Base-by-base conservation (phyloP, 2,888 invertebrate species). In the Nyleta sp. region DNA sequence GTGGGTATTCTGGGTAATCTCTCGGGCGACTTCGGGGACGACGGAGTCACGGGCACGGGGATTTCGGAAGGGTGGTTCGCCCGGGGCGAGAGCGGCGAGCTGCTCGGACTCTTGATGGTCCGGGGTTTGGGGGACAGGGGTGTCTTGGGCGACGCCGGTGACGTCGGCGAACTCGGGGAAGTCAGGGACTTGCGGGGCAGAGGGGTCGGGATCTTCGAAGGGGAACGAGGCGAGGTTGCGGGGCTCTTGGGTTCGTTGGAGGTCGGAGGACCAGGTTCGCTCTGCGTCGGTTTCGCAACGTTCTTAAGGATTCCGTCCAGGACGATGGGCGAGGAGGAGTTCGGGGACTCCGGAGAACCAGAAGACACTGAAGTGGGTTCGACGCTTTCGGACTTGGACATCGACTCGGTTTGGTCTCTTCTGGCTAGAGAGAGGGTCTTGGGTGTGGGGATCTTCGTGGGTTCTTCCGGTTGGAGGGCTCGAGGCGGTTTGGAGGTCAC, bases 131-230 rank as follows among this genome's bases (percentile, higher is more conserved):
- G 80, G 7, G 73, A 76, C 8, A 76, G 10, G 1, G 75, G 68
- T 0, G 65, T 62, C 55, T 81, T 80, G 2, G 81, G 77, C 3
- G 84, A 81, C 40, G 81, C 77, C 15, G 85, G 77, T 3, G 80
- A 83, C 20, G 67, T 15, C 31, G 76, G 57, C n/a, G 79, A 52
- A 13, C 62, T 70, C 0, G 82, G 79, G 1, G 82, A 72, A 15
- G 81, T 80, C 3, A 85, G 55, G 1, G 83, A 82, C 65, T 89
- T 90, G 3, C 90, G 86, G 3, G 90, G 85, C 28, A 90, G 80
- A 0, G 89, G 87, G 0, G 90, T 90, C 0, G 90, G 90, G 52
- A 90, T 90, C 59, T 90, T 90, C 2, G 90, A 90, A 0, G 84
- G 81, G 0, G 85, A 72, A n/a, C 87, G 84, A 1, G 85, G 84